Evolutionary conservation across 2,113 vertebrate species (phyloP).

Genomic region (Triplophysa siluroides): DNA sequence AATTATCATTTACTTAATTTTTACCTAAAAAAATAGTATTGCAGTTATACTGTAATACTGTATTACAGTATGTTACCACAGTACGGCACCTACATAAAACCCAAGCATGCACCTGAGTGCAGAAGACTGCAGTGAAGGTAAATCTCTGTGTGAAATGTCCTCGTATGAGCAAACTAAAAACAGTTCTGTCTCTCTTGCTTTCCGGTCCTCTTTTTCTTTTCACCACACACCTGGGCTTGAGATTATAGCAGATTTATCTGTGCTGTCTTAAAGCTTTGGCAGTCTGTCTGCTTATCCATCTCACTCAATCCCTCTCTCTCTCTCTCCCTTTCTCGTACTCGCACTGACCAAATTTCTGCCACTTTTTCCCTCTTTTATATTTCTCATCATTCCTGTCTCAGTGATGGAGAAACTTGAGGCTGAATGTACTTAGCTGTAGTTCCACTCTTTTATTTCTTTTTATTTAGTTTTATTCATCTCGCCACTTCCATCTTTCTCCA

Average conservation of each 20-base stretch:
- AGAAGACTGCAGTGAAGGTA: not conserved
- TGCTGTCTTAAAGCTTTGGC: constrained; percentile 43
- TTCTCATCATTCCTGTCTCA: constrained; percentile 3
- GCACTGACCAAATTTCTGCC: not conserved
- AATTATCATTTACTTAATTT: too few relatives aligned
- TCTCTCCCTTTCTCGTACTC: not conserved
- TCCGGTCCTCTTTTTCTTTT: constrained; percentile 55
- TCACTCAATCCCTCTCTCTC: not conserved
- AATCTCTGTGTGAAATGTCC: constrained; percentile 25
- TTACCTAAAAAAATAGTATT: too few relatives aligned
- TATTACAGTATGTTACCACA: too few relatives aligned
- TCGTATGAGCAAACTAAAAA: too few relatives aligned
- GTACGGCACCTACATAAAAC: not conserved
- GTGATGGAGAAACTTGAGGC: not conserved
- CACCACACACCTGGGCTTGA: constrained; percentile 66
- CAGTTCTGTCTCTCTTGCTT: not conserved
- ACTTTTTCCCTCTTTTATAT: not conserved
- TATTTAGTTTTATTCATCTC: not conserved
- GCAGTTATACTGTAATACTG: too few relatives aligned
- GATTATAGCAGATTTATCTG: constrained; percentile 72
- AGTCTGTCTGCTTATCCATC: constrained; percentile 8
- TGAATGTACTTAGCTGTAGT: constrained; percentile 18
- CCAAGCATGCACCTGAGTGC: not conserved
- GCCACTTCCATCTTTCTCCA: not conserved
- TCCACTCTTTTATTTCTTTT: constrained; percentile 10